Percentiles rank a stretch among this genome's conserved stretches.
These are phyloP conservation scores for Rhamnusium bicolor DNA, from an alignment of 2,888 invertebrate species.

Conservation along the genomic window DNA sequence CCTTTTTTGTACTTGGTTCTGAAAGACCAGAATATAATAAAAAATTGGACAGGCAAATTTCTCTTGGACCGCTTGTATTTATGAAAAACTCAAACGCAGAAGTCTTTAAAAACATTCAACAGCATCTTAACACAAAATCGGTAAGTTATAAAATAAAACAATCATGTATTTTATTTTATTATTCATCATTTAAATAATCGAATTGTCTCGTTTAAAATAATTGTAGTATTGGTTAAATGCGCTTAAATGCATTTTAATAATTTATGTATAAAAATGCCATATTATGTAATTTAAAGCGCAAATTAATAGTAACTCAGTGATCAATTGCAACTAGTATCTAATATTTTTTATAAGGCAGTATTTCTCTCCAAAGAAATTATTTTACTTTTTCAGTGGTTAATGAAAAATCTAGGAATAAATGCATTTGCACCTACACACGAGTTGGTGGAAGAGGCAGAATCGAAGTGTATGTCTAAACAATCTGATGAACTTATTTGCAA, in stretches of 20 bases:
- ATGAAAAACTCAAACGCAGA: slow-evolving; percentile 72
- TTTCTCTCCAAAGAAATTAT: no score
- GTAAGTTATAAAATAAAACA: no score
- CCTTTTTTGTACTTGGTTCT: slow-evolving; percentile 76
- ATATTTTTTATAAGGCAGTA: no score
- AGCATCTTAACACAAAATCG: slow-evolving; percentile 63
- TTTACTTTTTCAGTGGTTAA: slow-evolving; percentile 65
- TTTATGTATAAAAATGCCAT: no score
- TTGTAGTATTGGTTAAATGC: no score
- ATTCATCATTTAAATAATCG: no score
- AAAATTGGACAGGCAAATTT: slow-evolving; percentile 75
- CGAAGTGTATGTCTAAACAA: slow-evolving; percentile 43
- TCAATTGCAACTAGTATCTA: no score
- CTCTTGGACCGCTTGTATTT: slow-evolving; percentile 77
- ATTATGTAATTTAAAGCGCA: no score
- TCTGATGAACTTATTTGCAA: slow-evolving; percentile 72
- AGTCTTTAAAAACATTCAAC: slow-evolving; percentile 68
- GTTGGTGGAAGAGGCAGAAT: slow-evolving; percentile 72
- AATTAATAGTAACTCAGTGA: no score
- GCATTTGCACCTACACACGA: slow-evolving; percentile 78
- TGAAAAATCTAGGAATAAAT: slow-evolving; percentile 72
- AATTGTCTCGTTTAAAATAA: no score
- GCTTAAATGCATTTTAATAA: no score
- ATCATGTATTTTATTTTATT: no score
- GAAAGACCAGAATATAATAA: slow-evolving; percentile 75